Base-by-base conservation (phyloP, 2,797 vertebrate species). In the Rhinella marina region DNA sequence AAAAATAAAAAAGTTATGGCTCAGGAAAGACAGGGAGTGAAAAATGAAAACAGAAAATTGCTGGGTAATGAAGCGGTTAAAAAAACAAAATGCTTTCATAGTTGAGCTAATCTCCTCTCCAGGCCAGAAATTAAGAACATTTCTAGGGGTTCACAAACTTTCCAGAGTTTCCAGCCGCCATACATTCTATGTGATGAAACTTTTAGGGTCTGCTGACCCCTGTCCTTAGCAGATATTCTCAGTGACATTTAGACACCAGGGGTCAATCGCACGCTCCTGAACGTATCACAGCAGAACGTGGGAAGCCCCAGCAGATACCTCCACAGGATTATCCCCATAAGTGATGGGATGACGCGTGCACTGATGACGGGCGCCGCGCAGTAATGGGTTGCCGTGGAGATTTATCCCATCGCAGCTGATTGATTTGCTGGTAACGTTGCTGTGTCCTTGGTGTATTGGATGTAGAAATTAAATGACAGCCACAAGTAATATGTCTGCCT, bases 401-500 rank as follows among this genome's bases (percentile, higher is more conserved):
- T 73, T 73, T 54, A 8, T 56, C 7, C 82, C 82, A 9, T 56
- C 56, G 62, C 52, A 3, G 23, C 52, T 57, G n/a, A 84, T 73
- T 73, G 82, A 84, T 84, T 84, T 72, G 82, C 17, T 54, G 52
- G 66, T 70, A 66, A 73, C 21, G 66, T 68, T 29, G 72, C 66
- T 27, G 32, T 72, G 66, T 72, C 52, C 29, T 72, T 66, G 41
- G 50, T 9, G 82, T 84, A 73, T 84, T 84, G 82, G 70, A 72
- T 59, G 82, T 21, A 84, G 25, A 72, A 84, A 57, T 73, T n/a
- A 84, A 84, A 84, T 84, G 82, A 84, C 82, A 84, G 21, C 19
- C 66, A 23, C 12, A 23, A 73, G 82, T 84, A 84, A 84, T 73
- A 73, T 73, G 82, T 73, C 82, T 84, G 82, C 25, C 66, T 1